A percentile compares a stretch with the other conserved stretches of the same genome.
phyloP scores from a whole-genome alignment of 2,113 vertebrate species.

The Gallinago jamesoni region DNA sequence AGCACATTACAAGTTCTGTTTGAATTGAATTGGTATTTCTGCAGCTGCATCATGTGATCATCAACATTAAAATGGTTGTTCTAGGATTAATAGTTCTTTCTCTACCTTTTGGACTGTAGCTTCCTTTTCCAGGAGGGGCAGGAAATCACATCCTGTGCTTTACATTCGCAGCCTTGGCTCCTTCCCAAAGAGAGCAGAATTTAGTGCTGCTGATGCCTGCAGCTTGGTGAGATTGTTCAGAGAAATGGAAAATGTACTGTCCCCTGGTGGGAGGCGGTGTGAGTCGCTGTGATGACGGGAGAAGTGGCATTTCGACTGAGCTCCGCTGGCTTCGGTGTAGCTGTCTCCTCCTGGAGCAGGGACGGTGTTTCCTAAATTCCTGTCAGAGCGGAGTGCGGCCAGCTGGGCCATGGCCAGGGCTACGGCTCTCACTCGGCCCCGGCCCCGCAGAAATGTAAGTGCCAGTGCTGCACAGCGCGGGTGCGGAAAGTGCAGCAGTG shows the following conservation, averaged over 20 bases:
- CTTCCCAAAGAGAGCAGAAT: slow-evolving; percentile 18
- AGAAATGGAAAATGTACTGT: not conserved
- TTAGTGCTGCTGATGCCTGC: slow-evolving; percentile 5
- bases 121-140: slow-evolving; percentile 47
- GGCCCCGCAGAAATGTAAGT: accelerated
- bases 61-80: slow-evolving; percentile 49
- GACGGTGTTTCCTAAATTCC: not conserved
- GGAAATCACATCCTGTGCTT: slow-evolving; percentile 55
- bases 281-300: not conserved
- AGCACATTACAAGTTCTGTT: slow-evolving; percentile 11
- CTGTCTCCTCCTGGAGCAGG: not conserved
- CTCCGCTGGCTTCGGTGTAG: not conserved
- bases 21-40: slow-evolving; percentile 29
- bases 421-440: accelerated
- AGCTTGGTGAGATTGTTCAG: not conserved
- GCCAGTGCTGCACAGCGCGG: not conserved
- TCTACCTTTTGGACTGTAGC: slow-evolving; percentile 47
- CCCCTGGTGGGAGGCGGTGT: not conserved
- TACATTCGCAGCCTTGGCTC: slow-evolving; percentile 24
- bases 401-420: not conserved
- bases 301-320: not conserved
- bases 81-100: slow-evolving; percentile 55
- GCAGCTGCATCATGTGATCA: slow-evolving; percentile 13
- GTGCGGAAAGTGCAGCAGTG: not conserved
- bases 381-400: not conserved